Percentiles rank a stretch among this genome's conserved stretches.
Evolutionary conservation across 2,113 vertebrate species (phyloP).

Genomic region (Mesoclemmys tuberculata): DNA sequence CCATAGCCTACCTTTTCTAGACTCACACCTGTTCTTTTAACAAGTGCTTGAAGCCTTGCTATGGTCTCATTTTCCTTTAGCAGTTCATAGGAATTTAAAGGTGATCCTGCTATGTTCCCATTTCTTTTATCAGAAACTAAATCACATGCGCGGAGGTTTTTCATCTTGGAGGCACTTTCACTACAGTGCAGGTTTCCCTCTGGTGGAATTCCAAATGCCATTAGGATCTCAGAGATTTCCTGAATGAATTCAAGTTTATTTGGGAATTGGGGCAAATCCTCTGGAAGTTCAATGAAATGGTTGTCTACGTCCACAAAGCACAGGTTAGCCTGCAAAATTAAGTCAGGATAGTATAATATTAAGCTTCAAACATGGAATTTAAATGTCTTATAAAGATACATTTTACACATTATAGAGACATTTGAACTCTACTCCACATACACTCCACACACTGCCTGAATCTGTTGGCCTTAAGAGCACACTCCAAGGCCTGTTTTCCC

Average conservation of each 20-base stretch:
- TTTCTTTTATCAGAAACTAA: constrained; percentile 94
- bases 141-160: constrained; percentile 85
- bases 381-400: not conserved
- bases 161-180: constrained; percentile 88
- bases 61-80: constrained; percentile 98
- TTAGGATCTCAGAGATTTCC: constrained; percentile 95
- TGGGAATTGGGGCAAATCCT: constrained; percentile 97
- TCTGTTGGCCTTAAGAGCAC: not conserved
- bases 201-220: constrained; percentile 91
- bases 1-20: constrained; percentile 89
- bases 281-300: constrained; percentile 96
- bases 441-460: not conserved
- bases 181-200: constrained; percentile 91
- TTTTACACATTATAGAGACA: not conserved
- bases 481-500: not conserved
- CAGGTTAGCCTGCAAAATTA: constrained; percentile 90
- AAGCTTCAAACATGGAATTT: not conserved
- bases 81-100: constrained; percentile 90
- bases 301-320: constrained; percentile 99
- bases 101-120: constrained; percentile 90
- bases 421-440: not conserved
- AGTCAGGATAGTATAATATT: constrained; percentile 33
- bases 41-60: constrained; percentile 94
- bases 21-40: constrained; percentile 96
- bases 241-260: constrained; percentile 98